Conservation (phyloP, 1,140 invertebrate genomes). For the Sycophila sp. region DNA sequence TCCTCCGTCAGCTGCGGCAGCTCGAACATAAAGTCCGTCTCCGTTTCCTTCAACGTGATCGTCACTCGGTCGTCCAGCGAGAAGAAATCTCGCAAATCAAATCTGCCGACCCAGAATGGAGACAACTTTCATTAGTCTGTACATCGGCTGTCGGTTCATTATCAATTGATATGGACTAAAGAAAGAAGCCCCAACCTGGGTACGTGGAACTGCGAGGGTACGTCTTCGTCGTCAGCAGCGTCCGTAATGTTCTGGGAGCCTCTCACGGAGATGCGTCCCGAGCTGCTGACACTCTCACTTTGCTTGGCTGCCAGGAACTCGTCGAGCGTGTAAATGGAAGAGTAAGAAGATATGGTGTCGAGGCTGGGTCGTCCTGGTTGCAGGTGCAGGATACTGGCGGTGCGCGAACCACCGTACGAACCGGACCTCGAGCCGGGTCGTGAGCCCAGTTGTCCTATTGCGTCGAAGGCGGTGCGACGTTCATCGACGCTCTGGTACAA, state of each 20-base stretch:
- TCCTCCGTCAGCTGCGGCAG: constrained; percentile 71
- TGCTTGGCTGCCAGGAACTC: background rate
- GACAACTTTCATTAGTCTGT: background rate
- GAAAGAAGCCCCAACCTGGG: too few relatives aligned
- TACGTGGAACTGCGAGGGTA: constrained; percentile 16
- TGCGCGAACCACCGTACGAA: background rate
- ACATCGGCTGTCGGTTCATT: too few relatives aligned
- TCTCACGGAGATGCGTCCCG: background rate
- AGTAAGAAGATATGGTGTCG: background rate
- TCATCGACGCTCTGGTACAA: constrained; percentile 58
- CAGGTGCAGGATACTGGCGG: background rate
- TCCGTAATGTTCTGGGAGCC: background rate
- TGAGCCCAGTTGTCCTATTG: constrained; percentile 24
- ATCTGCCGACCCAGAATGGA: too few relatives aligned
- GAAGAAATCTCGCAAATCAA: background rate
- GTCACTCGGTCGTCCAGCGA: constrained; percentile 58
- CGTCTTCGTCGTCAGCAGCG: background rate
- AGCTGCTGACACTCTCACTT: background rate
- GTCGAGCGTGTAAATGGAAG: background rate
- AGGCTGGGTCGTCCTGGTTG: background rate
- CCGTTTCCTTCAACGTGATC: constrained; percentile 73
- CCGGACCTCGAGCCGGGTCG: too few relatives aligned
- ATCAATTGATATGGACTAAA: background rate
- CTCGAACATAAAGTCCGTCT: constrained; percentile 73
- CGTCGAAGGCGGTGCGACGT: constrained; percentile 46